Evolutionary conservation across 2,888 invertebrate genomes (phyloP), one percentile per base, ranked within the genome.

Genomic region (Lymantria monacha): DNA sequence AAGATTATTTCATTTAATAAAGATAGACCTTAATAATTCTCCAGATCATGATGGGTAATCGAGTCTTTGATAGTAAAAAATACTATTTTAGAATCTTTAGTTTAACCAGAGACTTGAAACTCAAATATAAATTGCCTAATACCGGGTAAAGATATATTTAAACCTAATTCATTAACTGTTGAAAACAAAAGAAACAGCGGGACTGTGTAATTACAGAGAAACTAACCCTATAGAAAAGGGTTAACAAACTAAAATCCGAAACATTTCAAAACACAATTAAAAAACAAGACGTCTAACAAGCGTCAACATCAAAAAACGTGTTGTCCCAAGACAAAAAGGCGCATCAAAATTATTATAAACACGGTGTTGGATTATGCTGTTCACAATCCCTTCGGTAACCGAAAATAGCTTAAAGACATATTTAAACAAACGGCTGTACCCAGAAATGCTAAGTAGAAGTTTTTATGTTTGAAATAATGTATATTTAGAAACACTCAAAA

Each of bases 401-500:
- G 58, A 70, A 87, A 88, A 89, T 89, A 89, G 69, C 82, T 67
- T 63, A 75, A 76, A 79, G 76, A 75, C 77, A 76, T 11, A 58
- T 68, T 68, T 49, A 69, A 67, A 67, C 67, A 59, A 57, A 65
- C 63, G 55, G 47, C 60, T 68, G 69, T 82, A 83, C 81, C 76
- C 71, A 81, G 86, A 83, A 86, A 74, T 72, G 81, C 82, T 83
- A 81, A 76, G 70, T 72, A 76, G 76, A 74, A 68, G 76, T 80
- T 73, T 74, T 78, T 78, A 75, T 80, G 84, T 84, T 84, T 78
- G 74, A 77, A 41, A 41, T 67, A 36, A 72, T 70, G 63, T 81
- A 83, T 80, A 86, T 85, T 86, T 88, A 89, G 87, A 81, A 64
- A 62, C 84, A 81, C 86, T 85, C 83, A 70, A 57, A 63, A 51